phyloP scores from a whole-genome alignment of 2,888 invertebrate species.

The Empis stercorea region DNA sequence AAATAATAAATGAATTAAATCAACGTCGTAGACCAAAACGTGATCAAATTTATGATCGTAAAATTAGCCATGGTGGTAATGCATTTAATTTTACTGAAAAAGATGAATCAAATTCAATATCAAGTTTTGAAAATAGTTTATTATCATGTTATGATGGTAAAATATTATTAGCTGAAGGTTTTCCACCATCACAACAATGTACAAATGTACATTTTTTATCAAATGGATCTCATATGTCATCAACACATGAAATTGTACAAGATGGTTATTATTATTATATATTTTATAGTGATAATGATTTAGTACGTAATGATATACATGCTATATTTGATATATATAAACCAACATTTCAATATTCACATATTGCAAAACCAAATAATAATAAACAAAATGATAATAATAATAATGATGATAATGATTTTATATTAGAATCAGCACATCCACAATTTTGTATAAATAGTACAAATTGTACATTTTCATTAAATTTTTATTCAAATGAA shows the following conservation, averaged over 20 bases:
- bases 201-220: slow-evolving; percentile 56
- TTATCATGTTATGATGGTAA: slow-evolving; percentile 63
- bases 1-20: slow-evolving; percentile 5
- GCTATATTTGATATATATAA: slow-evolving; percentile 75
- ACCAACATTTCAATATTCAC: slow-evolving; percentile 64
- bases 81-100: slow-evolving; percentile 41
- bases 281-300: slow-evolving; percentile 76
- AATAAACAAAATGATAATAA: background rate
- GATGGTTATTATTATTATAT: slow-evolving; percentile 84
- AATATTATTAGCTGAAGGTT: slow-evolving; percentile 57
- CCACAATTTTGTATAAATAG: slow-evolving; percentile 60
- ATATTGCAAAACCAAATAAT: slow-evolving; percentile 17
- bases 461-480: slow-evolving; percentile 62
- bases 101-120: slow-evolving; percentile 55
- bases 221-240: slow-evolving; percentile 50
- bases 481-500: slow-evolving; percentile 60
- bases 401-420: background rate
- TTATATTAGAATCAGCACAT: slow-evolving; percentile 23
- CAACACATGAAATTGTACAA: slow-evolving; percentile 54
- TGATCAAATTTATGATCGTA: slow-evolving; percentile 50
- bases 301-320: slow-evolving; percentile 65
- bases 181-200: slow-evolving; percentile 55
- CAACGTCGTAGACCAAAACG: slow-evolving; percentile 22
- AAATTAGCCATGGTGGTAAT: slow-evolving; percentile 67
- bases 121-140: slow-evolving; percentile 69